These are phyloP conservation scores for Chiroxiphia lanceolata DNA, from an alignment of 2,797 vertebrate genomes.

Conservation along the genomic window DNA sequence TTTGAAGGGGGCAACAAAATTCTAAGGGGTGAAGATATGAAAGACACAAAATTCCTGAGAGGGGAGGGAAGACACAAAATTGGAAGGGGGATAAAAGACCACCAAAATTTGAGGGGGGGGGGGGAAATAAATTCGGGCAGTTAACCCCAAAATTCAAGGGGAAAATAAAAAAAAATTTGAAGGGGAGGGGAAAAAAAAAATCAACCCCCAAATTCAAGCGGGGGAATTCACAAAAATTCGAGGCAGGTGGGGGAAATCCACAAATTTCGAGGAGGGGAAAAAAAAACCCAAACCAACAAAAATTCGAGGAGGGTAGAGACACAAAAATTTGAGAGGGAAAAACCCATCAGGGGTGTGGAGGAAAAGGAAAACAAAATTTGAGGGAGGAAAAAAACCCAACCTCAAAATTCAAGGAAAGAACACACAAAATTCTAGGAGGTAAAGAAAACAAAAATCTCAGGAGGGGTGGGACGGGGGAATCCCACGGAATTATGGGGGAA, in stretches of 20 bases:
- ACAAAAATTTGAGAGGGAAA: not conserved
- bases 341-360: not conserved
- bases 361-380: not conserved
- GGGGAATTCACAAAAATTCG: not conserved
- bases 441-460: not conserved
- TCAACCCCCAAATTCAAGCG: too few relatives aligned
- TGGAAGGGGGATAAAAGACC: not conserved
- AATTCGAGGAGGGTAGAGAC: not conserved
- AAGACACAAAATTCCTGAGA: not conserved
- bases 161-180: not conserved
- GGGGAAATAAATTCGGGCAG: not conserved
- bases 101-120: not conserved
- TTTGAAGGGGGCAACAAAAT: not conserved
- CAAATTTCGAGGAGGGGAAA: not conserved
- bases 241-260: not conserved
- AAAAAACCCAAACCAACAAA: not conserved
- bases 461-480: too few relatives aligned
- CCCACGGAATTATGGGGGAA: not conserved
- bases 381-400: accelerated
- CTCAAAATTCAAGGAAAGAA: not conserved
- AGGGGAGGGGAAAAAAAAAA: too few relatives aligned
- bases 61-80: not conserved
- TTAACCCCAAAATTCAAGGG: not conserved
- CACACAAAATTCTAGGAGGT: not conserved
- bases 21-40: not conserved